phyloP scores from a whole-genome alignment of 2,113 vertebrate genomes.

The Corythornis cristatus region DNA sequence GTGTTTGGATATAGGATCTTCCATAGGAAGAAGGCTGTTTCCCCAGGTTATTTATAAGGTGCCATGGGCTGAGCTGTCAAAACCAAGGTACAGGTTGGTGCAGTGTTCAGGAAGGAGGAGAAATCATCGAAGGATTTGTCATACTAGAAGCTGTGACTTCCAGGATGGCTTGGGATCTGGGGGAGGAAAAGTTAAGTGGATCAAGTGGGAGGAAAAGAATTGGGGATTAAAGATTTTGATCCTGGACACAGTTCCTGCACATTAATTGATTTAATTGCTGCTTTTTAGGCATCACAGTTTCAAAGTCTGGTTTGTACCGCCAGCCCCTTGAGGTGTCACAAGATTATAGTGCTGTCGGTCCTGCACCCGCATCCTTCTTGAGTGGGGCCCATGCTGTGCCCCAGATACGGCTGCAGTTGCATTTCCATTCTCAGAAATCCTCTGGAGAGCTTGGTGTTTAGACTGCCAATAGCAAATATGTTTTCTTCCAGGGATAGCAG shows the following conservation, averaged over 20 bases:
- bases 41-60: background rate
- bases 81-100: background rate
- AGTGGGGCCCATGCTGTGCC: background rate
- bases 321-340: background rate
- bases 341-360: background rate
- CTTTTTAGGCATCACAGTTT: background rate
- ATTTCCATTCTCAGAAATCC: background rate
- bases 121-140: background rate
- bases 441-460: background rate
- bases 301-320: background rate
- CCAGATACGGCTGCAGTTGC: background rate
- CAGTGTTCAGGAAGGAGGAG: background rate
- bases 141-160: background rate
- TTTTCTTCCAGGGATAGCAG: background rate
- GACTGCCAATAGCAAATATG: background rate
- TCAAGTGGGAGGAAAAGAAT: background rate
- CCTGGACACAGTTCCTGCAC: background rate
- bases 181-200: background rate
- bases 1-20: conserved; percentile 14
- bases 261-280: background rate
- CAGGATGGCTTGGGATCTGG: background rate
- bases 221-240: background rate
- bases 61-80: background rate
- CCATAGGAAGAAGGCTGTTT: conserved; percentile 5
- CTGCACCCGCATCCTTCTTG: rapidly evolving